phyloP scores from a whole-genome alignment of 2,113 vertebrate species.

The Oceanites oceanicus region DNA sequence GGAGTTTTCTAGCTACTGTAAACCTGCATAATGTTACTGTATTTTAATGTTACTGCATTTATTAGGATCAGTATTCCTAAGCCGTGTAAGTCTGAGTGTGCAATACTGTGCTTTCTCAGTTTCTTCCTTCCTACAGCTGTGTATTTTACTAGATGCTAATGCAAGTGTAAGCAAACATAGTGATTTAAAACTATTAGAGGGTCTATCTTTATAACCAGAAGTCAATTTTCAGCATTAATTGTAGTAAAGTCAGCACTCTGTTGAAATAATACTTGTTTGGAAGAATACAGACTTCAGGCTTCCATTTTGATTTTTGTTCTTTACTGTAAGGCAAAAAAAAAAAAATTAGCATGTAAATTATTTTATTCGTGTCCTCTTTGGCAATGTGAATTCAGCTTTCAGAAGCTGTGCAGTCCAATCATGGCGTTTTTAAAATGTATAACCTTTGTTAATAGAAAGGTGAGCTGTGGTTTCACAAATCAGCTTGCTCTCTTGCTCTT shows the following conservation, averaged over 20 bases:
- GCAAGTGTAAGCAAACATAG: background rate
- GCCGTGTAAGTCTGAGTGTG: rapidly evolving
- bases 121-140: background rate
- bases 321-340: background rate
- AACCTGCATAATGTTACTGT: background rate
- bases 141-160: background rate
- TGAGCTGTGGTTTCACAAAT: background rate
- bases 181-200: background rate
- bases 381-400: background rate
- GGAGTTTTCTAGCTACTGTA: background rate
- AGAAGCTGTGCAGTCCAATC: background rate
- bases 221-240: background rate
- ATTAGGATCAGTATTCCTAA: background rate
- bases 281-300: background rate
- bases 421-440: background rate
- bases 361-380: background rate
- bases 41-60: background rate
- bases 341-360: background rate
- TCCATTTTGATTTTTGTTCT: background rate
- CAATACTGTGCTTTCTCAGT: background rate
- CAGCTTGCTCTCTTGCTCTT: background rate
- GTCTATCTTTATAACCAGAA: background rate
- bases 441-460: background rate
- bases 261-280: background rate
- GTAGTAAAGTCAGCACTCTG: background rate